phyloP scores from a whole-genome alignment of 2,113 vertebrate genomes.

The Natator depressus region DNA sequence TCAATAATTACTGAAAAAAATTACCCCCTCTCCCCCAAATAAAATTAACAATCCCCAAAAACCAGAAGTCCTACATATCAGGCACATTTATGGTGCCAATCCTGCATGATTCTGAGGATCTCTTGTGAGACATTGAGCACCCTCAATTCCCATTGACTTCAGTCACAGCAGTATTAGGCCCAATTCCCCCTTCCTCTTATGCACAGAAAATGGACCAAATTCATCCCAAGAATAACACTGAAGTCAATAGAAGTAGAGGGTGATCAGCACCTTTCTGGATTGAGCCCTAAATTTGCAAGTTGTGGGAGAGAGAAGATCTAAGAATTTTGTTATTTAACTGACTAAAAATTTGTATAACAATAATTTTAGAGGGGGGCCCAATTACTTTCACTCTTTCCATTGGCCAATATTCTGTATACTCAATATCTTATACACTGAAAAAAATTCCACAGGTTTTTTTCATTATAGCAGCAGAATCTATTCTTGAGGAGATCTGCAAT shows the following conservation, averaged over 20 bases:
- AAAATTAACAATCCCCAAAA: not conserved
- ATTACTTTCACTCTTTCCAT: not conserved
- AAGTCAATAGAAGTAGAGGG: not conserved
- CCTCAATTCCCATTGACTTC: not conserved
- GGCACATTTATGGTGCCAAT: not conserved
- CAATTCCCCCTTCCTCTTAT: not conserved
- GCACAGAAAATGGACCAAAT: not conserved
- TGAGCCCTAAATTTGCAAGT: not conserved
- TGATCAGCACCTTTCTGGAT: not conserved
- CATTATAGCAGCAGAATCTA: not conserved
- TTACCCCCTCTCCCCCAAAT: not conserved
- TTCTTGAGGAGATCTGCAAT: slow-evolving; percentile 2
- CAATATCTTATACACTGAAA: not conserved
- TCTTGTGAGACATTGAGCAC: not conserved
- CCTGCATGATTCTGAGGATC: not conserved
- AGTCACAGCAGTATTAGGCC: not conserved
- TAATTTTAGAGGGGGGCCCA: not conserved
- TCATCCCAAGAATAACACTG: not conserved
- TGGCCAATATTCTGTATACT: not conserved
- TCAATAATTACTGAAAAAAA: not conserved
- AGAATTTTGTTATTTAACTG: not conserved
- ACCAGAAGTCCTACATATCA: not conserved
- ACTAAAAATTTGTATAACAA: not conserved
- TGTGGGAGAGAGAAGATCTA: not conserved
- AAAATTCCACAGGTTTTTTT: not conserved